Evolutionary conservation across 2,113 vertebrate genomes (phyloP), one percentile per base, ranked within the genome.

Genomic region (Hiodon alosoides): DNA sequence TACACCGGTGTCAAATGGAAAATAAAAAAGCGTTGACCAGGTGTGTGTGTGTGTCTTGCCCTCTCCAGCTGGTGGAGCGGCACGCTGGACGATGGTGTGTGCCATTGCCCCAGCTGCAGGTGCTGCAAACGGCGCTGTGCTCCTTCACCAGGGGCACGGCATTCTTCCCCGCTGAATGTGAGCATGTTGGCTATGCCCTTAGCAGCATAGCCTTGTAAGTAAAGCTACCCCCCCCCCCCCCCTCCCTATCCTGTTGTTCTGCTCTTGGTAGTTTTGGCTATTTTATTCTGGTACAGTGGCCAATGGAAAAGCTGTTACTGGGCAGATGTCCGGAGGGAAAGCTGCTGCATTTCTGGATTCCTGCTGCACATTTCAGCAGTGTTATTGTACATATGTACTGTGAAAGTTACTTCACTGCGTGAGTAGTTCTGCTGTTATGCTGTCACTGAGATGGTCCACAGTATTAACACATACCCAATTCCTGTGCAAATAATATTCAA

Each of bases 181-280:
- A 98, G 83, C 95, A 96, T 57, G 94, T 98, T 17, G 93, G 92
- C 7, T 93, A 91, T 60, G 94, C 96, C 3, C 85, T 98, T 88
- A 96, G 96, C 83, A 97, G 95, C 80, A 92, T 99, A 85, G 95
- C 96, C 83, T 86, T 99, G 97, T 99, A 89, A 96, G 97, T 98
- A 67, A 0, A 62, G 2, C 53, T 2, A 0, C 3, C n/a, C n/a
- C n/a, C n/a, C n/a, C n/a, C n/a, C n/a, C n/a, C n/a, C n/a, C n/a
- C n/a, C 57, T 5, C 6, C 8, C 46, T 5, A 16, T 58, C 46
- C 4, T 4, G 14, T 58, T 8, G 17, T 11, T 7, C 57, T 14
- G 55, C 46, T 8, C 16, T 71, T 3, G 58, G 58, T 14, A 59
- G 8, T 59, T 14, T 11, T 9, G 9, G 14, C 9, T 57, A 57